Percentiles rank a stretch among this genome's conserved stretches.
Conservation (phyloP, 2,888 invertebrate species). For the Nowickia ferox region DNA sequence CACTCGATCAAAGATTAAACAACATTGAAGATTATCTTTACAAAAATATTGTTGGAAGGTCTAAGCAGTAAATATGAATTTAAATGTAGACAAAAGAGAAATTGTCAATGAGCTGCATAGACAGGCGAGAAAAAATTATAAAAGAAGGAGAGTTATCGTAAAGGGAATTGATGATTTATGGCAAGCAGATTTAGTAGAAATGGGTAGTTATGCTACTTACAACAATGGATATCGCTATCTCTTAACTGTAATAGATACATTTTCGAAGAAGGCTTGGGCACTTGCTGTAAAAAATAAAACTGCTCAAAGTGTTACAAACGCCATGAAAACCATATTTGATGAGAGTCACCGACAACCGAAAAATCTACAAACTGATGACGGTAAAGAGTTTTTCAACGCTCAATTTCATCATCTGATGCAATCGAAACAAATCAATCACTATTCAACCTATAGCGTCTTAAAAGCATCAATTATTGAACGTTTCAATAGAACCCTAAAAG, state of each 20-base stretch:
- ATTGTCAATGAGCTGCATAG: slow-evolving; percentile 61
- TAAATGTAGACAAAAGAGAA: not conserved
- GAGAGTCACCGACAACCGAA: slow-evolving; percentile 76
- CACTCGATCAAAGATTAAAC: not conserved
- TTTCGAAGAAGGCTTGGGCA: slow-evolving; percentile 71
- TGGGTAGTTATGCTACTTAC: not conserved
- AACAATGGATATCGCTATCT: not conserved
- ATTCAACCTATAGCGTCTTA: too few species aligned
- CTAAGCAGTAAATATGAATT: not conserved
- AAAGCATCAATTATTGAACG: too few species aligned
- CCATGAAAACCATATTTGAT: slow-evolving; percentile 72
- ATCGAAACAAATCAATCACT: slow-evolving; percentile 23
- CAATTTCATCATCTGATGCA: slow-evolving; percentile 62
- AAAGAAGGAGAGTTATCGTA: slow-evolving; percentile 22
- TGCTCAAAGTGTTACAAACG: not conserved
- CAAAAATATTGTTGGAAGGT: not conserved
- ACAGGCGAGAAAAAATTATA: slow-evolving; percentile 60
- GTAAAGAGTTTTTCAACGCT: slow-evolving; percentile 73
- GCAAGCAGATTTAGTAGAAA: not conserved
- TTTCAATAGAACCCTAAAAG: slow-evolving; percentile 17
- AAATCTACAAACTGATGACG: slow-evolving; percentile 45
- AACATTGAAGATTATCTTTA: slow-evolving; percentile 14
- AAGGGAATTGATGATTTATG: not conserved
- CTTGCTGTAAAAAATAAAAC: slow-evolving; percentile 61
- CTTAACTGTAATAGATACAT: not conserved